Evolutionary conservation across 2,797 vertebrate genomes (phyloP), one percentile per base, ranked within the genome.

Genomic region (Poeciliopsis gracilis): DNA sequence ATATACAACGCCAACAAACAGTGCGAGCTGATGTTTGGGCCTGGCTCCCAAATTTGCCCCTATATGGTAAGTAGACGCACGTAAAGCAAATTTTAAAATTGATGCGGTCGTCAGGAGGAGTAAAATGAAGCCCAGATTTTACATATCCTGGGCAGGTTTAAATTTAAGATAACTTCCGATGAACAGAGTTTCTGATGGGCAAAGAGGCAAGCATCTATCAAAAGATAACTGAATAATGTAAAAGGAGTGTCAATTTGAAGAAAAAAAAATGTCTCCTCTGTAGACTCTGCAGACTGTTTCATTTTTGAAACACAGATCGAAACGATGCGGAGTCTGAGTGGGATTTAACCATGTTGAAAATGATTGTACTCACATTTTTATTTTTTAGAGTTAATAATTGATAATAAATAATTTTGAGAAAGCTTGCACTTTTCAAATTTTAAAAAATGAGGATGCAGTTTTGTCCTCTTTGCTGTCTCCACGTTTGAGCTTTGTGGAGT

Each of bases 1-100:
- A 85, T 97, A 72, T 99, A 99, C 90, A 97, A 97, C 77, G 97
- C 95, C 83, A 98, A 98, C 94, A 97, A 96, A 46, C 98, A 99
- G 72, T 99, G 98, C 90, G 98, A 99, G 84, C 96, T 99, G 76
- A 98, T 98, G 85, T 99, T 99, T 90, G 98, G 98, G 81, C 90
- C 95, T 4, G 98, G 98, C 13, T 99, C 97, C n/a, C 97, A 98
- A 95, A 97, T 98, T 61, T 99, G 98, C 87, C 97, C 98, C 0
- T 98, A 98, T 84, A 93, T 98, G 97, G 98, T 99, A 91, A 93
- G 96, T 84, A 81, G 63, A 45, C 67, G 20, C 63, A 25, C 28
- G 36, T 74, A 57, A 82, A 86, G 74, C 46, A 23, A 36, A 72
- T 73, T 9, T 8, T 53, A 61, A 55, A 85, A 82, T 33, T 67